Percentiles rank a stretch among this genome's conserved stretches.
These are phyloP conservation scores for Lasioglossum lativentre DNA, from an alignment of 2,888 invertebrate genomes.

Conservation along the genomic window DNA sequence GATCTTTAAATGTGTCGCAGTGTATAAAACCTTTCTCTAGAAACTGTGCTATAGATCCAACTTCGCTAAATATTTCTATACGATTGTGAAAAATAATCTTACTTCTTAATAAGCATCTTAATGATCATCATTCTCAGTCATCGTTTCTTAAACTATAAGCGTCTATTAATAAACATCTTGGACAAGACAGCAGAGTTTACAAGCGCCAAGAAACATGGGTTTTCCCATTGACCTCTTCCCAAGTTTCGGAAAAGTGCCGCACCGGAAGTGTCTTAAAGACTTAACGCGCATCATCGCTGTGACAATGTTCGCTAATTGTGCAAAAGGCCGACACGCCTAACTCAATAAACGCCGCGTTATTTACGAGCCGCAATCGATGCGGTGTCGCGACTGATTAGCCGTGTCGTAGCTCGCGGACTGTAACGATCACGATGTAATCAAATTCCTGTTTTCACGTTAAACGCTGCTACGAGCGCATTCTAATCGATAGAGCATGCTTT, in stretches of 20 bases:
- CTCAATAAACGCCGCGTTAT: constrained; percentile 18
- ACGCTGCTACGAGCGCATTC: background rate
- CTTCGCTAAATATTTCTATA: background rate
- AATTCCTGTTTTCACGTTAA: background rate
- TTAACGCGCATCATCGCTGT: background rate
- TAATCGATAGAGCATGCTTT: background rate
- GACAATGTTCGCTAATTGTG: background rate
- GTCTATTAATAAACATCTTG: background rate
- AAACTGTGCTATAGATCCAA: no score
- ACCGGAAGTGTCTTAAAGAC: background rate
- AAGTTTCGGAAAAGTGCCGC: constrained; percentile 24
- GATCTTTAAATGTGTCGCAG: no score
- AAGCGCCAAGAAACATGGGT: background rate
- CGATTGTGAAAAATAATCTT: background rate
- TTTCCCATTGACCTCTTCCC: constrained; percentile 29
- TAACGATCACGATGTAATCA: constrained; percentile 5
- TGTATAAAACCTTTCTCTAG: no score
- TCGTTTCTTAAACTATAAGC: background rate
- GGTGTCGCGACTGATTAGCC: constrained; percentile 33
- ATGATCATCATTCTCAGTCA: background rate
- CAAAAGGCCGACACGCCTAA: background rate
- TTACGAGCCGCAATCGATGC: constrained; percentile 16
- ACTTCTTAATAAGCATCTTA: background rate
- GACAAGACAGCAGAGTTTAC: background rate
- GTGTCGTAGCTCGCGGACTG: constrained; percentile 14